Conservation (phyloP, 1,140 invertebrate species). For the Ceratina calcarata region DNA sequence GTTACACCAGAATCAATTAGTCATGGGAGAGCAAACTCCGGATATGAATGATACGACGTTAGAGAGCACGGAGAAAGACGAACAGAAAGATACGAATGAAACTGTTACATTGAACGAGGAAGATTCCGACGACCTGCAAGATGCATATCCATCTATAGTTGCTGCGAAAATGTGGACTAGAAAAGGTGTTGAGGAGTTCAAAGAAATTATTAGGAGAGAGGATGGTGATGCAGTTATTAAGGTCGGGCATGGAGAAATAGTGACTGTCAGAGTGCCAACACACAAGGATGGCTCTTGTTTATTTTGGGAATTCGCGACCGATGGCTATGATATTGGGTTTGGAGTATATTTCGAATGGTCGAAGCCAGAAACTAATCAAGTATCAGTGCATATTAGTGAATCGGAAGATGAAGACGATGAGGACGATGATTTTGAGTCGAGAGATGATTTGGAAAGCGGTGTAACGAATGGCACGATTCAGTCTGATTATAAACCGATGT, state of each 20-base stretch:
- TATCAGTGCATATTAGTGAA: slow-evolving; percentile 94
- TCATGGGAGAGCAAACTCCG: slow-evolving; percentile 81
- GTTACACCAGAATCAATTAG: slow-evolving; percentile 85
- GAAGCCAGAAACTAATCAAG: slow-evolving; percentile 90
- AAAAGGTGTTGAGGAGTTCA: slow-evolving; percentile 95
- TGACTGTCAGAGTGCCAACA: slow-evolving; percentile 98
- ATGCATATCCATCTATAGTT: slow-evolving; percentile 82
- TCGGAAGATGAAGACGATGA: slow-evolving; percentile 95
- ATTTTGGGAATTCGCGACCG: slow-evolving; percentile 99
- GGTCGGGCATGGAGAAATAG: slow-evolving; percentile 98
- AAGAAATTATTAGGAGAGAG: slow-evolving; percentile 91
- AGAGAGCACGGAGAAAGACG: slow-evolving; percentile 38
- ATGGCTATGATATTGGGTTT: slow-evolving; percentile 99
- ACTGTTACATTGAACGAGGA: slow-evolving; percentile 61
- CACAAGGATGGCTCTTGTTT: slow-evolving; percentile 95
- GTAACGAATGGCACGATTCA: slow-evolving; percentile 68
- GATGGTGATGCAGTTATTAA: slow-evolving; percentile 97
- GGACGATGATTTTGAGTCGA: slow-evolving; percentile 88
- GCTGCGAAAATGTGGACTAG: slow-evolving; percentile 97
- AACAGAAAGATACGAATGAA: slow-evolving; percentile 55
- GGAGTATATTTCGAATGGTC: slow-evolving; percentile 99
- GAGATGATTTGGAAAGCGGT: slow-evolving; percentile 82
- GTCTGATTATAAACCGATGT: slow-evolving; percentile 71
- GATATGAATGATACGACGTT: slow-evolving; percentile 42
- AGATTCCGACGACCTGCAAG: slow-evolving; percentile 77